Conservation (phyloP, 2,797 vertebrate genomes). For the Rhynchotus rufescens region DNA sequence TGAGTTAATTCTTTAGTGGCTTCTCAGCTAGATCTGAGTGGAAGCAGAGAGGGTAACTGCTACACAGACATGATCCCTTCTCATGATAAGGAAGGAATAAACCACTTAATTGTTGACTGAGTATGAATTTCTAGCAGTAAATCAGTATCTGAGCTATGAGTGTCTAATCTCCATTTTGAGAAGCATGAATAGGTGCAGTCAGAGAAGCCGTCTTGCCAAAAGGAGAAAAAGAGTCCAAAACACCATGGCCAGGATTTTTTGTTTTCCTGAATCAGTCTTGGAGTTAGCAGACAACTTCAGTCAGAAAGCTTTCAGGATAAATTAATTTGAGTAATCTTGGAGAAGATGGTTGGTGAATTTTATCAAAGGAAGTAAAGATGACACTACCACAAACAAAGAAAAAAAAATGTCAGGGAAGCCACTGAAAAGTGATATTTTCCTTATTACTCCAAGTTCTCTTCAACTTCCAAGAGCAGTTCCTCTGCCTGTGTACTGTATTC, state of each 20-base stretch:
- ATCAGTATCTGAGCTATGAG: not conserved
- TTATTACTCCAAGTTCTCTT: slow-evolving; percentile 2
- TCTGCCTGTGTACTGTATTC: slow-evolving; percentile 18
- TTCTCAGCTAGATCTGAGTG: not conserved
- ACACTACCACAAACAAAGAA: not conserved
- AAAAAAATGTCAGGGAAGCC: not conserved
- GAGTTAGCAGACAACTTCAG: not conserved
- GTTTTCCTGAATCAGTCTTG: not conserved
- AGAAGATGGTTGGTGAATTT: not conserved
- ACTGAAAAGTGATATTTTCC: slow-evolving; percentile 11
- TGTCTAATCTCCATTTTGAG: not conserved
- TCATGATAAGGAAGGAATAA: not conserved
- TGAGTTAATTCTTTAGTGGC: not conserved
- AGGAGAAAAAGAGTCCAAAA: not conserved
- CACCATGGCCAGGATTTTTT: not conserved
- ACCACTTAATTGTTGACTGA: not conserved
- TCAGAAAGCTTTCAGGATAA: not conserved
- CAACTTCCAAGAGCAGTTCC: not conserved
- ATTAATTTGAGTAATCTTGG: not conserved
- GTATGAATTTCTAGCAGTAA: not conserved
- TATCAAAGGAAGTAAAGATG: not conserved
- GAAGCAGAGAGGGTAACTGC: not conserved
- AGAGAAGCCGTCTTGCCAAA: not conserved
- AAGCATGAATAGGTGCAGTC: not conserved
- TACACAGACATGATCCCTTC: not conserved